Evolutionary conservation across 1,140 invertebrate genomes (phyloP), one percentile per base, ranked within the genome.

Genomic region (Megalopta genalis): DNA sequence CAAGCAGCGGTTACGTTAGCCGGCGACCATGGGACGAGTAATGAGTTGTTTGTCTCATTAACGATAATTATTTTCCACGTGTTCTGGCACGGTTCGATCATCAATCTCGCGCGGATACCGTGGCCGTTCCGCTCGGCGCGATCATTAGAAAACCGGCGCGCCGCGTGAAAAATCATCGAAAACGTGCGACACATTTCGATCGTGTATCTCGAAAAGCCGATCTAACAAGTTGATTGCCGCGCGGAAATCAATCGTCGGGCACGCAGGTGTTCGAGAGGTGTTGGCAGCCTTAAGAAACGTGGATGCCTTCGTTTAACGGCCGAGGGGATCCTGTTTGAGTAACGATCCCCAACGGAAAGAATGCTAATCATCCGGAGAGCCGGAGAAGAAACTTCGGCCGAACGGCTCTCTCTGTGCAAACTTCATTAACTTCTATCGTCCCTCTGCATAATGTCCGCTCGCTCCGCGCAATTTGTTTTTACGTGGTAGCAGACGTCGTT

Each of bases 1-100:
- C n/a, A n/a, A 57, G 21, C 21, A 37, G 74, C 14, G 52, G 59
- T 77, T 42, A 71, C 18, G 60, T 65, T 71, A 52, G 39, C 18
- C 23, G 42, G 42, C n/a, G 76, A 42, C 21, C 42, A 6, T 25
- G 14, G n/a, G 65, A 76, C 59, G 39, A 42, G 66, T 32, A 65
- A 42, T 49, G 37, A 42, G 69, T 52, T 49, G 72, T 78, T 78
- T 78, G 76, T 78, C 76, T 78, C 76, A 78, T 78, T 78, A 78
- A 72, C 76, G 59, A 25, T 78, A 78, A 78, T 78, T 78, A 78
- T 78, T 78, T 78, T 64, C 76, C 68, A 54, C 76, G 68, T 72
- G 76, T 57, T 64, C n/a, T 69, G 39, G 32, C 49, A 32, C 7
- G n/a, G 16, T 57, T 37, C 54, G 27, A 77, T 21, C 74, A 77